Conservation (phyloP, 2,797 vertebrate genomes). For the Eospalax fontanierii region DNA sequence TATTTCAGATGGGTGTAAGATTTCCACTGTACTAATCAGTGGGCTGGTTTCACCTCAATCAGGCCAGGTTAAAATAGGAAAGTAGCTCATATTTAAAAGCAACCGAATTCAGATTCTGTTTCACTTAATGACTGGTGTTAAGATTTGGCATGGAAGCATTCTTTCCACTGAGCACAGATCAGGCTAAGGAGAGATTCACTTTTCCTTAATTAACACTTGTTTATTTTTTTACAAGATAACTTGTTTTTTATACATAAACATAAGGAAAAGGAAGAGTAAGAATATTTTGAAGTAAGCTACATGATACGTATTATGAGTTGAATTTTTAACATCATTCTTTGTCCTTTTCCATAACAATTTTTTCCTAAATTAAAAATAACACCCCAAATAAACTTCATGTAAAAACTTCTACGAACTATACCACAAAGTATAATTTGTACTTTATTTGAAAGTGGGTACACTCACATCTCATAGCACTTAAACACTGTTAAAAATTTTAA, state of each 20-base stretch:
- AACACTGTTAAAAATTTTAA: slow-evolving; percentile 44
- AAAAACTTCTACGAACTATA: slow-evolving; percentile 1
- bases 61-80: slow-evolving; percentile 64
- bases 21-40: slow-evolving; percentile 66
- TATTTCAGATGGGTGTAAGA: slow-evolving; percentile 56
- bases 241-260: slow-evolving; percentile 47
- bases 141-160: slow-evolving; percentile 52
- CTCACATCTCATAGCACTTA: slow-evolving; percentile 48
- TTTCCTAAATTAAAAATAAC: slow-evolving; percentile 57
- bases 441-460: slow-evolving; percentile 54
- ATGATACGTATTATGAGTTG: neutral
- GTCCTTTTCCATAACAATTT: slow-evolving; percentile 12
- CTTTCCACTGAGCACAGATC: slow-evolving; percentile 62
- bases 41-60: slow-evolving; percentile 69
- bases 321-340: slow-evolving; percentile 52
- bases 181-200: slow-evolving; percentile 43
- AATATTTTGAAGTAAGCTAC: slow-evolving; percentile 61
- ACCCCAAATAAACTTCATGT: neutral
- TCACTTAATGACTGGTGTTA: slow-evolving; percentile 50
- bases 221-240: slow-evolving; percentile 61
- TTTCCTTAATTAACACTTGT: slow-evolving; percentile 49
- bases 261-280: slow-evolving; percentile 53
- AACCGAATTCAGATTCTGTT: slow-evolving; percentile 72
- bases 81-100: slow-evolving; percentile 73
- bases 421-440: slow-evolving; percentile 38